Evolutionary conservation across 2,797 vertebrate species (phyloP).

Genomic region (Lacerta agilis): DNA sequence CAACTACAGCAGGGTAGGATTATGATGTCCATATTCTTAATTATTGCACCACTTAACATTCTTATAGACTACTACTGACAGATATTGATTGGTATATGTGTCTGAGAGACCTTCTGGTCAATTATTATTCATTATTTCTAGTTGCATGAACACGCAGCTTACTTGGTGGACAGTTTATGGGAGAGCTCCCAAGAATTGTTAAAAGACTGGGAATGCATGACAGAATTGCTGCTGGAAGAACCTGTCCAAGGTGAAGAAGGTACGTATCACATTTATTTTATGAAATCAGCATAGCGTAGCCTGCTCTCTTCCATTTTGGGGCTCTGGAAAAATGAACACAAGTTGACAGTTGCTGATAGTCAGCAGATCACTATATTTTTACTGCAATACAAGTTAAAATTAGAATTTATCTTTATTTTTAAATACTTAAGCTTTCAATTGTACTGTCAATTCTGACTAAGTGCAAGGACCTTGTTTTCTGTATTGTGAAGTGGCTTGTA

Average conservation of each 20-base stretch:
- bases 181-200: slow-evolving; percentile 98
- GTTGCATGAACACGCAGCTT: slow-evolving; percentile 98
- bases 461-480: not conserved
- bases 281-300: not conserved
- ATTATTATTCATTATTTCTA: slow-evolving; percentile 75
- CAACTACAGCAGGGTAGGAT: not conserved
- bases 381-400: not conserved
- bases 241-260: slow-evolving; percentile 97
- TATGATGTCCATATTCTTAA: not conserved
- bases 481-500: slow-evolving; percentile 1
- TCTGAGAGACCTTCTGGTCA: slow-evolving; percentile 43
- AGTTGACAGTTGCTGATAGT: not conserved
- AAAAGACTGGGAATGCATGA: slow-evolving; percentile 99
- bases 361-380: not conserved
- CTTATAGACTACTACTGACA: not conserved
- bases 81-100: not conserved
- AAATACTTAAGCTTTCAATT: not conserved
- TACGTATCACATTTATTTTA: slow-evolving; percentile 62
- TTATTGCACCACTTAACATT: not conserved
- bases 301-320: not conserved
- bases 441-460: not conserved
- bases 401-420: not conserved
- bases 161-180: slow-evolving; percentile 98
- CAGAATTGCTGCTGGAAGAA: slow-evolving; percentile 95
- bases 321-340: not conserved